These are phyloP conservation scores for Chitala chitala DNA, from an alignment of 2,113 vertebrate species.

Conservation along the genomic window DNA sequence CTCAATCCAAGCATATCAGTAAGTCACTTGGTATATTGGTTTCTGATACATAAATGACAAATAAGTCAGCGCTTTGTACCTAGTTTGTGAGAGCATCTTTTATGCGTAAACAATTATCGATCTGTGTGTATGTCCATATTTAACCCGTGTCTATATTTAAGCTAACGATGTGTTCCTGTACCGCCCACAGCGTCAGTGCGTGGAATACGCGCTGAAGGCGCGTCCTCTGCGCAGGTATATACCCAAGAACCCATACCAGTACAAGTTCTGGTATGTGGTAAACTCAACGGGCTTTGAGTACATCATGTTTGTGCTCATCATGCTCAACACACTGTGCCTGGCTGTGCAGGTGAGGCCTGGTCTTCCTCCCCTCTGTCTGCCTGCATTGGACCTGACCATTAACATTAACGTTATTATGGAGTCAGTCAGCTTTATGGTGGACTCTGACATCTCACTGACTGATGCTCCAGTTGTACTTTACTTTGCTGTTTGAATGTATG, in stretches of 20 bases:
- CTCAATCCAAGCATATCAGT: background rate
- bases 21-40: background rate
- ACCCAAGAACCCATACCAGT: slow-evolving; percentile 97
- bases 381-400: background rate
- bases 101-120: slow-evolving; percentile 16
- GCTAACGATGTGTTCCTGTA: background rate
- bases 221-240: slow-evolving; percentile 92
- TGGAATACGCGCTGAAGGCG: slow-evolving; percentile 95
- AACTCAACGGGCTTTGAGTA: slow-evolving; percentile 98
- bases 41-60: no score
- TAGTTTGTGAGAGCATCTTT: no score
- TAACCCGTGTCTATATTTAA: background rate
- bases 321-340: slow-evolving; percentile 97
- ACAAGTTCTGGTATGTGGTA: slow-evolving; percentile 99
- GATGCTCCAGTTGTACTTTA: no score
- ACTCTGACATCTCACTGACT: no score
- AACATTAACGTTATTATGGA: background rate
- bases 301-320: slow-evolving; percentile 98
- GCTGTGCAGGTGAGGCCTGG: slow-evolving; percentile 83
- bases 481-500: no score
- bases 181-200: slow-evolving; percentile 85
- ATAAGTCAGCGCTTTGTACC: no score
- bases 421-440: background rate
- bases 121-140: background rate
- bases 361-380: background rate